Percentiles rank a stretch among this genome's conserved stretches.
Conservation (phyloP, 2,797 vertebrate genomes). For the Tenualosa thibaudeaui region DNA sequence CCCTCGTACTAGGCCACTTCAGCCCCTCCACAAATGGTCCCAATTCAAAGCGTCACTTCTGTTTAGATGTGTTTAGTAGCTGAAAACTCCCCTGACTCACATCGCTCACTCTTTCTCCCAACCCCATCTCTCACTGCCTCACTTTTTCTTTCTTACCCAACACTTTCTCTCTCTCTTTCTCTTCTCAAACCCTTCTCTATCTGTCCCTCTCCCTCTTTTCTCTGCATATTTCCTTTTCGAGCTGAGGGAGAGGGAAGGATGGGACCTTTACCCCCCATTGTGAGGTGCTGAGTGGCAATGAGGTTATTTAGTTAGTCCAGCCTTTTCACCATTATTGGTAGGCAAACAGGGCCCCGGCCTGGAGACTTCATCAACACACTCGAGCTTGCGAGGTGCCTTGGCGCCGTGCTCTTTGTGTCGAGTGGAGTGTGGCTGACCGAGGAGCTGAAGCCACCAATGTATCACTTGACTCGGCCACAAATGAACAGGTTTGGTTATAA, state of each 20-base stretch:
- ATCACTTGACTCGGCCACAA: constrained; percentile 42
- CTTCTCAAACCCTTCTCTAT: background rate
- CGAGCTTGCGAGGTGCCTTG: constrained; percentile 24
- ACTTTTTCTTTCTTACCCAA: background rate
- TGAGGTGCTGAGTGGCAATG: constrained; percentile 3
- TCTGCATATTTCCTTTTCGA: constrained; percentile 67
- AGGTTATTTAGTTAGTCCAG: constrained; percentile 21
- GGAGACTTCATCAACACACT: constrained; percentile 18
- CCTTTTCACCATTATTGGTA: constrained; percentile 3
- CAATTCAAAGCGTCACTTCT: constrained; percentile 35
- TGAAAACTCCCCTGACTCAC: constrained; percentile 27
- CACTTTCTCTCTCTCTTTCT: background rate
- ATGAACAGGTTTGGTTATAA: constrained; percentile 23
- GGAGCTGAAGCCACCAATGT: constrained; percentile 6
- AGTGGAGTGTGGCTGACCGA: constrained; percentile 27
- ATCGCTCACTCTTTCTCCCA: background rate
- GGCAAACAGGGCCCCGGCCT: constrained; percentile 2
- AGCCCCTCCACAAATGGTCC: constrained; percentile 35
- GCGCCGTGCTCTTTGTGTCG: constrained; percentile 30
- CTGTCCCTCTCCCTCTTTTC: constrained; percentile 32
- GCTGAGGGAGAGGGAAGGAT: constrained; percentile 39
- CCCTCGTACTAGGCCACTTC: constrained; percentile 30
- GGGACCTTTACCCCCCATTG: constrained; percentile 9
- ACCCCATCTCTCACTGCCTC: background rate
- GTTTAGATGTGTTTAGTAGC: constrained; percentile 31